These are phyloP conservation scores for Brenthis daphne DNA, from an alignment of 2,888 invertebrate genomes.

Conservation along the genomic window DNA sequence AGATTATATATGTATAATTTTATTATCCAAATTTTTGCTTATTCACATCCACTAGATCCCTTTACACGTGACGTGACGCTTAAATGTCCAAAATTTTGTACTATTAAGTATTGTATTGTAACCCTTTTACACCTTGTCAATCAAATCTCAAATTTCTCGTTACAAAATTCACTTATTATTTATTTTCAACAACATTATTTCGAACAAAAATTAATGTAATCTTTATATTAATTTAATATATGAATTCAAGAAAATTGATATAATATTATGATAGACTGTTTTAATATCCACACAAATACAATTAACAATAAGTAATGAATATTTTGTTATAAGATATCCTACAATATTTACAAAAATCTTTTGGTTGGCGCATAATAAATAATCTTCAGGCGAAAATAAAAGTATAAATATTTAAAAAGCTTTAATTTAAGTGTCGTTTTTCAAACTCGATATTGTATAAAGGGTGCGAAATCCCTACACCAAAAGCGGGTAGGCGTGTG, in stretches of 20 bases:
- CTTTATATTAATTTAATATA: no score
- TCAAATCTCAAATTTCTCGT: slow-evolving; percentile 57
- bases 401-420: slow-evolving; percentile 11
- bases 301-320: background rate
- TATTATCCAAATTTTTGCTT: no score
- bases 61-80: no score
- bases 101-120: background rate
- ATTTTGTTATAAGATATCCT: background rate
- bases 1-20: no score
- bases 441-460: slow-evolving; percentile 13
- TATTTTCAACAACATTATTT: no score
- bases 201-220: no score
- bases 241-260: no score
- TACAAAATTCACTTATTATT: slow-evolving; percentile 42
- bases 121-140: slow-evolving; percentile 46
- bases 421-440: slow-evolving; percentile 10
- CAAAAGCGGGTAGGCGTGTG: slow-evolving; percentile 69
- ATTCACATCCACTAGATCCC: no score
- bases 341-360: background rate
- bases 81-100: background rate
- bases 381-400: background rate
- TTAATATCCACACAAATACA: background rate
- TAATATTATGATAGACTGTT: no score
- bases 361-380: background rate
- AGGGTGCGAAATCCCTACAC: slow-evolving; percentile 45